Percentiles rank a stretch among this genome's conserved stretches.
phyloP scores from a whole-genome alignment of 1,140 invertebrate species.

The Cylas formicarius region DNA sequence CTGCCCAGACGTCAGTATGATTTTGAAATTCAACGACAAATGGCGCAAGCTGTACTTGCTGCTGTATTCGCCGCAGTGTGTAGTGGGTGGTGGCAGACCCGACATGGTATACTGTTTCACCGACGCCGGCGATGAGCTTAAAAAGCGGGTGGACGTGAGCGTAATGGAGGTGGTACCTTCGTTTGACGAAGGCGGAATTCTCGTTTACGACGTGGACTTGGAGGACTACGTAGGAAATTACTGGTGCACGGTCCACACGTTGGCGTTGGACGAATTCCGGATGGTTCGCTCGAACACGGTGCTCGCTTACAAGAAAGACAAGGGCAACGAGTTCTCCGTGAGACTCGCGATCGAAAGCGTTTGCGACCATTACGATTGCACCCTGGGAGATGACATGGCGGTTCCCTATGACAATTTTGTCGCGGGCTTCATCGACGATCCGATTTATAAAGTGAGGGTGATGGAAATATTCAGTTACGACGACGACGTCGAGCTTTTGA shows the following conservation, averaged over 20 bases:
- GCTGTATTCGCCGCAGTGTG: constrained; percentile 27
- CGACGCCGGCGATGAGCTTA: constrained; percentile 20
- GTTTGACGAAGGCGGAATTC: constrained; percentile 26
- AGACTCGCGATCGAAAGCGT: constrained; percentile 22
- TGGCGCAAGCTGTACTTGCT: constrained; percentile 20
- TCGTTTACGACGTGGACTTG: constrained; percentile 31
- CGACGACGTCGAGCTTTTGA: constrained; percentile 23
- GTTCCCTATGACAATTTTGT: constrained; percentile 4
- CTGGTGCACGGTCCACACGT: constrained; percentile 43
- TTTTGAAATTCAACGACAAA: constrained; percentile 22
- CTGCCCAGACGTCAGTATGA: constrained; percentile 6
- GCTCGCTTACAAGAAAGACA: constrained; percentile 29
- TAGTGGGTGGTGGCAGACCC: constrained; percentile 13
- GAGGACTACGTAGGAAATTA: constrained; percentile 41
- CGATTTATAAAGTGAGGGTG: constrained; percentile 18
- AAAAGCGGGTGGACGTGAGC: constrained; percentile 26
- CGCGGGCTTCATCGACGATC: neutral
- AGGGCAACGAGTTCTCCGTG: constrained; percentile 38
- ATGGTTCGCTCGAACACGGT: constrained; percentile 28
- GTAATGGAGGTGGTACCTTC: constrained; percentile 3
- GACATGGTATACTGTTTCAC: constrained; percentile 25
- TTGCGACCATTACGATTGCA: constrained; percentile 15
- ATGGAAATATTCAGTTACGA: constrained; percentile 27
- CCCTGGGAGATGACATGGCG: constrained; percentile 9
- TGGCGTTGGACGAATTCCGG: constrained; percentile 30